A percentile compares a stretch with the other conserved stretches of the same genome.
Evolutionary conservation across 2,888 invertebrate genomes (phyloP).

Genomic region (Megalurothrips usitatus): DNA sequence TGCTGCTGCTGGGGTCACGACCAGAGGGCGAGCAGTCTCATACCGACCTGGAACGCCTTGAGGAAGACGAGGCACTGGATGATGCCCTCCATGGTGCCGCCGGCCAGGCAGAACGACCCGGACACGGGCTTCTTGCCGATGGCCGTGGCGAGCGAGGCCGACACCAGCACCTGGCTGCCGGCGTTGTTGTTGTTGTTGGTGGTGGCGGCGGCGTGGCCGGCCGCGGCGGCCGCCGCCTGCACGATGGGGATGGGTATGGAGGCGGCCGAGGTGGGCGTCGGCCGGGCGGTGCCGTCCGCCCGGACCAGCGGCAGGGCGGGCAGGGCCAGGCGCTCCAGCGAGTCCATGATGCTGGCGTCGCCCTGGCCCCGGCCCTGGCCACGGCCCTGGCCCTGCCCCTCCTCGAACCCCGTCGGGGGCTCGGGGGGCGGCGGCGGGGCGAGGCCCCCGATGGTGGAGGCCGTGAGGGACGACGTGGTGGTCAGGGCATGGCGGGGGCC

Average conservation of each 20-base stretch:
- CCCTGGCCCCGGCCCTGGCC: constrained; percentile 6
- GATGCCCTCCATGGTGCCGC: constrained; percentile 90
- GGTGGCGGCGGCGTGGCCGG: background rate
- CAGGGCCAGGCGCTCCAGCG: constrained; percentile 69
- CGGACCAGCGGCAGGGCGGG: constrained; percentile 57
- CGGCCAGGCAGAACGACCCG: constrained; percentile 83
- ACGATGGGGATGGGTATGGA: background rate
- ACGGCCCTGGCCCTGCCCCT: background rate
- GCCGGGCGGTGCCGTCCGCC: constrained; percentile 45
- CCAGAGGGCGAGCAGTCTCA: background rate
- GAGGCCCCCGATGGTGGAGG: no score
- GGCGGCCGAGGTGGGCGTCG: background rate
- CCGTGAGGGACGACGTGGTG: no score
- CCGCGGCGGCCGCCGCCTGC: background rate
- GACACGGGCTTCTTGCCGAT: constrained; percentile 77
- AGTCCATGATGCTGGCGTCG: constrained; percentile 58
- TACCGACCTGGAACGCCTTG: constrained; percentile 87
- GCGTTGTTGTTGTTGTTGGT: constrained; percentile 16
- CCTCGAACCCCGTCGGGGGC: no score
- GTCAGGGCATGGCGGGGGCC: no score
- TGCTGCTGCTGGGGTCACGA: no score
- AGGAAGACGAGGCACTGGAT: constrained; percentile 89
- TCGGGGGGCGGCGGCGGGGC: no score
- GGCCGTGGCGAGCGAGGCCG: constrained; percentile 44
- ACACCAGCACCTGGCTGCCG: constrained; percentile 32